Evolutionary conservation across 2,888 invertebrate genomes (phyloP).

Genomic region (Blastobasis adustella): DNA sequence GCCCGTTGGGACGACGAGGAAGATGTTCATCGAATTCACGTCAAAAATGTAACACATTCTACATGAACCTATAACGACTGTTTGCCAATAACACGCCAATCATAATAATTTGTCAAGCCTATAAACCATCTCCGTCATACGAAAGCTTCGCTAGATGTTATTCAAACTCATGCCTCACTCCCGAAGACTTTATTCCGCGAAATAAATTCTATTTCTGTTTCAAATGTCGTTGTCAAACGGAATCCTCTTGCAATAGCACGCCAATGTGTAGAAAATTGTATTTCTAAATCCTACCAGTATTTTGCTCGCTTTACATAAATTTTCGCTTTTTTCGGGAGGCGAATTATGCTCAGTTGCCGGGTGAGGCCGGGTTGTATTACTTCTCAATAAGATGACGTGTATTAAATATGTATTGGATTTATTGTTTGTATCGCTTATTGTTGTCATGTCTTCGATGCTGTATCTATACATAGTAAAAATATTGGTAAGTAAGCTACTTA

Average conservation of each 20-base stretch:
- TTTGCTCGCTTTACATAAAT: conserved; percentile 20
- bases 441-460: no score
- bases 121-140: neutral
- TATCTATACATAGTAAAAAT: no score
- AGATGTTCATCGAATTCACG: no score
- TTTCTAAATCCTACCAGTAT: conserved; percentile 36
- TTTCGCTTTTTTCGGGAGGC: conserved; percentile 3
- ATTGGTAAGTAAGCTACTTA: no score
- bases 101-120: no score
- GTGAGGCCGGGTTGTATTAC: conserved; percentile 5
- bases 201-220: conserved; percentile 32
- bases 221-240: conserved; percentile 45
- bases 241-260: conserved; percentile 26
- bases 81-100: no score
- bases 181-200: conserved; percentile 17
- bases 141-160: conserved; percentile 1
- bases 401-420: conserved; percentile 9
- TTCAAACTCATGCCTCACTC: conserved; percentile 6
- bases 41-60: no score
- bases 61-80: no score
- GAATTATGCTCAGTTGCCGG: conserved; percentile 13
- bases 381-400: conserved; percentile 7
- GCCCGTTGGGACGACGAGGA: no score
- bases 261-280: conserved; percentile 53
- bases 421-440: no score